These are phyloP conservation scores for Neosilurus hyrtlii DNA, from an alignment of 2,797 vertebrate genomes.

Conservation along the genomic window DNA sequence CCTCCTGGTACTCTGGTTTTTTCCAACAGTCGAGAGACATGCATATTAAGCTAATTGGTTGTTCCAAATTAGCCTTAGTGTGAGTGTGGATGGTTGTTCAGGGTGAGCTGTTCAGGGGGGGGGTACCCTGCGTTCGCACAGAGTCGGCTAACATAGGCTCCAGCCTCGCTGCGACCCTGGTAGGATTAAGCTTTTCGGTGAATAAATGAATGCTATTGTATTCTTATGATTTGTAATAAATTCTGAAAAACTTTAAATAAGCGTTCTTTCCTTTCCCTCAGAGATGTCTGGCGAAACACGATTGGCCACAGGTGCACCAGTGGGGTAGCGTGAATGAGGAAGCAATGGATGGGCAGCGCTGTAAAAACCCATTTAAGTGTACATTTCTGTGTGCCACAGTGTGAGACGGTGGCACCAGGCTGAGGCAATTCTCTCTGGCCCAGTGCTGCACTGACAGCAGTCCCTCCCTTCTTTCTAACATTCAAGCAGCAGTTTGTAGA, in stretches of 20 bases:
- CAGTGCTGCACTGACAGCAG: conserved; percentile 38
- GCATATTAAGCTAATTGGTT: too few relatives aligned
- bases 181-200: too few relatives aligned
- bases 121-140: too few relatives aligned
- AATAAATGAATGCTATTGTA: background rate
- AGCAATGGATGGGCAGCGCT: conserved; percentile 25
- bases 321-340: conserved; percentile 36
- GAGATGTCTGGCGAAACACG: conserved; percentile 1
- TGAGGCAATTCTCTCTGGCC: conserved; percentile 52
- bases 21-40: too few relatives aligned
- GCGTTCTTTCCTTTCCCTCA: conserved; percentile 8
- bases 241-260: background rate
- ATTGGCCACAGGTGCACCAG: conserved; percentile 43
- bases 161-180: too few relatives aligned
- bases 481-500: conserved; percentile 50
- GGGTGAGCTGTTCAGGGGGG: too few relatives aligned
- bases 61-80: too few relatives aligned
- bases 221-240: background rate
- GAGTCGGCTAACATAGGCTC: too few relatives aligned
- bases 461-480: conserved; percentile 53
- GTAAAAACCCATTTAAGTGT: conserved; percentile 52
- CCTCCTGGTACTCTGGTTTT: too few relatives aligned
- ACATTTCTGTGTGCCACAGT: conserved; percentile 50
- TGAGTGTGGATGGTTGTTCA: too few relatives aligned
- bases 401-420: conserved; percentile 50